Conservation (phyloP, 2,113 vertebrate genomes). For the Myrmecophaga tridactyla region DNA sequence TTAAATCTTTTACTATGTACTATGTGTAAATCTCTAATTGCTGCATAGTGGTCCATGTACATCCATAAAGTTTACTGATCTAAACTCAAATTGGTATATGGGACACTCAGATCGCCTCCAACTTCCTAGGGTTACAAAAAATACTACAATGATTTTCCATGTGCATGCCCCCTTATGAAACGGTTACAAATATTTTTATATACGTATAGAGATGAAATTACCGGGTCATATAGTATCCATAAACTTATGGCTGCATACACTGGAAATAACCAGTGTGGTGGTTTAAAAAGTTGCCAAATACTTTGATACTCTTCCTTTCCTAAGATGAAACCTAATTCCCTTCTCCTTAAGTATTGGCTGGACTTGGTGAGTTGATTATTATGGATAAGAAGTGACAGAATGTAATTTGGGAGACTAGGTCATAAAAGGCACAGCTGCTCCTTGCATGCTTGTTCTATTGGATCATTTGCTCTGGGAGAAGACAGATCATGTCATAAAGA, state of each 20-base stretch:
- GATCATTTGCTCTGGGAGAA: not conserved
- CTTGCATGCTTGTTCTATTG: not conserved
- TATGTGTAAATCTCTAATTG: not conserved
- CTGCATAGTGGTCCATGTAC: not conserved
- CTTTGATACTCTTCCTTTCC: not conserved
- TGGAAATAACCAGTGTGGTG: not conserved
- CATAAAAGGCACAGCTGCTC: conserved; percentile 33
- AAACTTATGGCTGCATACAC: not conserved
- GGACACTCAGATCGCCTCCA: not conserved
- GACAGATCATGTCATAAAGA: not conserved
- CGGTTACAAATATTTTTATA: conserved; percentile 1
- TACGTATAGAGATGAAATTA: conserved; percentile 7
- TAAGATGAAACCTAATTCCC: not conserved
- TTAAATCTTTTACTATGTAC: not conserved
- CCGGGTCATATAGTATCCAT: not conserved
- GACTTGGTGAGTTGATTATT: not conserved
- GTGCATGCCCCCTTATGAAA: not conserved
- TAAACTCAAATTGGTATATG: not conserved
- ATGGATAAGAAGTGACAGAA: not conserved
- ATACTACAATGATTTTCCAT: not conserved
- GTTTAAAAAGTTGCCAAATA: not conserved
- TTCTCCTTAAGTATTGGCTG: not conserved
- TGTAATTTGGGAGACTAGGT: not conserved
- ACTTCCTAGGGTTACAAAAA: conserved; percentile 4
- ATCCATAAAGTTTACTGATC: conserved; percentile 5